Conservation (phyloP, 2,888 invertebrate genomes). For the Ophion costatus region DNA sequence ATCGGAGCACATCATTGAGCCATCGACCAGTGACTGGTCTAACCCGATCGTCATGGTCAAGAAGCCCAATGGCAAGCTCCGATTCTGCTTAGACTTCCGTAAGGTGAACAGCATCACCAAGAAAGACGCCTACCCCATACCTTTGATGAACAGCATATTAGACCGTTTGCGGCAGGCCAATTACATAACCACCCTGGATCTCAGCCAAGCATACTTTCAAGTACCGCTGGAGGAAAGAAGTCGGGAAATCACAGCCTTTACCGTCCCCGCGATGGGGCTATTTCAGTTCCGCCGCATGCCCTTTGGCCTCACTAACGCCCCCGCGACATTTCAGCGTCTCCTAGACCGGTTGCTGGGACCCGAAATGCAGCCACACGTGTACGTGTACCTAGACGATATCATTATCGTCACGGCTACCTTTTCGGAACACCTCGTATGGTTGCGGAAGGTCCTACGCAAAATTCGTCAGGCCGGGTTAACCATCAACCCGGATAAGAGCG, state of each 20-base stretch:
- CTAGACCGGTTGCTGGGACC: too few relatives aligned
- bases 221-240: slow-evolving; percentile 57
- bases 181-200: slow-evolving; percentile 68
- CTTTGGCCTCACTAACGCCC: too few relatives aligned
- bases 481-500: too few relatives aligned
- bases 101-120: slow-evolving; percentile 71
- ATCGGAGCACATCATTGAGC: slow-evolving; percentile 5
- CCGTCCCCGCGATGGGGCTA: slow-evolving; percentile 70
- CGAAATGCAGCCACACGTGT: too few relatives aligned
- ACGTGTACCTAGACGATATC: too few relatives aligned
- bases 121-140: slow-evolving; percentile 65
- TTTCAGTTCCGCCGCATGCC: slow-evolving; percentile 70
- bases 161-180: slow-evolving; percentile 68
- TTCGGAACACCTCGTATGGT: too few relatives aligned
- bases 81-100: slow-evolving; percentile 31
- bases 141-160: slow-evolving; percentile 69
- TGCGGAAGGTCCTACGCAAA: too few relatives aligned
- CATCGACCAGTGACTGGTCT: slow-evolving; percentile 1
- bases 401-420: too few relatives aligned
- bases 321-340: too few relatives aligned
- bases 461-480: too few relatives aligned
- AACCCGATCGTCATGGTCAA: slow-evolving; percentile 38
- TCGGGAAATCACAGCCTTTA: slow-evolving; percentile 73
- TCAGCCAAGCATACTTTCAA: slow-evolving; percentile 67
- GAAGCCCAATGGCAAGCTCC: slow-evolving; percentile 12